These are phyloP conservation scores for Penaeus japonicus DNA, from an alignment of 1,140 invertebrate genomes.

Conservation along the genomic window DNA sequence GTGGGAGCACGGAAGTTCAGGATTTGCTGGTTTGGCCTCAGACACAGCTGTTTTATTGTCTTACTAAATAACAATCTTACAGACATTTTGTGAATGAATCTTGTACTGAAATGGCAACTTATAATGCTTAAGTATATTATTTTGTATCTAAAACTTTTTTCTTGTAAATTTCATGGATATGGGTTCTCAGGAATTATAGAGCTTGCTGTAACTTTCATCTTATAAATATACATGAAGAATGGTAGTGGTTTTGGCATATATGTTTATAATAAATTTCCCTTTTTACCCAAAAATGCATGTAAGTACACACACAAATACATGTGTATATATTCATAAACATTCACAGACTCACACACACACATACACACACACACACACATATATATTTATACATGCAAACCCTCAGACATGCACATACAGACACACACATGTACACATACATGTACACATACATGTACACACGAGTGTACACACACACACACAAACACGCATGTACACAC, in stretches of 20 bases:
- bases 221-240: too few relatives aligned
- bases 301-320: background rate
- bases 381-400: background rate
- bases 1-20: background rate
- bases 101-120: too few relatives aligned
- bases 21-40: conserved; percentile 56
- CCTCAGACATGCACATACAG: background rate
- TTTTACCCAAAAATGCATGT: background rate
- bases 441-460: background rate
- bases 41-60: conserved; percentile 41
- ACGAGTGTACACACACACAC: background rate
- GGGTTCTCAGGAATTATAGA: too few relatives aligned
- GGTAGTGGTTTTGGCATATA: too few relatives aligned
- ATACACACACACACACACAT: background rate
- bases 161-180: too few relatives aligned
- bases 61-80: background rate
- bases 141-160: too few relatives aligned
- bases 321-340: background rate
- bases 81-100: background rate
- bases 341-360: background rate
- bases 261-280: background rate
- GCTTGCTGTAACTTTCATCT: too few relatives aligned
- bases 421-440: background rate
- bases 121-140: too few relatives aligned
- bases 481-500: background rate